phyloP scores from a whole-genome alignment of 2,888 invertebrate genomes.

The Thereva nobilitata region DNA sequence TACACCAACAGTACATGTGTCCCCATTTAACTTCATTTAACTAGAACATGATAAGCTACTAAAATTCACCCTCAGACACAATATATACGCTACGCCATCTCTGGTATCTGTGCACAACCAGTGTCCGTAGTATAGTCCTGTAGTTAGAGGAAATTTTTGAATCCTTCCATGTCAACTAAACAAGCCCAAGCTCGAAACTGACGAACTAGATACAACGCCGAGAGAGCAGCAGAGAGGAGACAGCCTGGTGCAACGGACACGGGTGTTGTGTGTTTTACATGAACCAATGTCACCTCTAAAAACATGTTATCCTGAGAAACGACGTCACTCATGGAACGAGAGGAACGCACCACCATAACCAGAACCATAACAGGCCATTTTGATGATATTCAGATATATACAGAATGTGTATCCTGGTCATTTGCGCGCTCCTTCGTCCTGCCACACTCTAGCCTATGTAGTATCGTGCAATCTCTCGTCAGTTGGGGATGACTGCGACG shows the following conservation, averaged over 20 bases:
- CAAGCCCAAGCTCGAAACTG: background rate
- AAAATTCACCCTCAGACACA: slow-evolving; percentile 27
- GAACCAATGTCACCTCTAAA: slow-evolving; percentile 43
- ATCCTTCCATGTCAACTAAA: too few relatives aligned
- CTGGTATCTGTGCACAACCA: slow-evolving; percentile 17
- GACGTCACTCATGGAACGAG: slow-evolving; percentile 10
- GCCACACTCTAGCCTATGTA: too few relatives aligned
- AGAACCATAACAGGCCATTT: background rate
- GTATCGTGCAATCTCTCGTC: too few relatives aligned
- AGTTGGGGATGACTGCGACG: too few relatives aligned
- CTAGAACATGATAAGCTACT: slow-evolving; percentile 34
- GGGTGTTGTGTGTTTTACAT: slow-evolving; percentile 42
- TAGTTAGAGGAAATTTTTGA: too few relatives aligned
- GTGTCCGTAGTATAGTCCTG: too few relatives aligned
- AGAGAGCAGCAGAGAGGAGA: background rate
- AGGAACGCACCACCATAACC: slow-evolving; percentile 14
- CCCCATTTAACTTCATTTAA: slow-evolving; percentile 40
- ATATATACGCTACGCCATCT: slow-evolving; percentile 6
- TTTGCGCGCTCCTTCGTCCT: too few relatives aligned
- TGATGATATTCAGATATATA: too few relatives aligned
- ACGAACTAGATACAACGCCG: background rate
- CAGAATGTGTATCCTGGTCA: too few relatives aligned
- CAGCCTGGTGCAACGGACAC: slow-evolving; percentile 36
- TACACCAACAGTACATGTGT: slow-evolving; percentile 38
- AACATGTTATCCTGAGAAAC: slow-evolving; percentile 37